Conservation (phyloP, 2,113 vertebrate genomes). For the Dromas ardeola region DNA sequence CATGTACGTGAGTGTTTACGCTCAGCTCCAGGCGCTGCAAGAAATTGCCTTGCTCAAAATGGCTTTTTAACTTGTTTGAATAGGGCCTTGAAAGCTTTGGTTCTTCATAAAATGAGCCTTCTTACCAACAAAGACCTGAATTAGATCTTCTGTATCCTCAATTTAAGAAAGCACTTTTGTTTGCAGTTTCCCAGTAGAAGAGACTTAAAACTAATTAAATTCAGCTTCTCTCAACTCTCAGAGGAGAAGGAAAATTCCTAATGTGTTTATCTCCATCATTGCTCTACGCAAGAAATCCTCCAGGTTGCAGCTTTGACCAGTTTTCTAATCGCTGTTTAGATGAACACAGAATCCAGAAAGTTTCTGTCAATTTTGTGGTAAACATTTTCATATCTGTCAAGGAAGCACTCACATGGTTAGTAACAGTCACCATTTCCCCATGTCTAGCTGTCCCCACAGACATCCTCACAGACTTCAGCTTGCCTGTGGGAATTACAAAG, state of each 20-base stretch:
- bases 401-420: background rate
- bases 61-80: background rate
- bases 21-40: background rate
- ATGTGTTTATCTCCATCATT: background rate
- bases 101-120: background rate
- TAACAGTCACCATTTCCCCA: background rate
- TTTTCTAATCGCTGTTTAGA: background rate
- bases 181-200: background rate
- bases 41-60: background rate
- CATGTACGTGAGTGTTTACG: accelerated
- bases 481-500: background rate
- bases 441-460: background rate
- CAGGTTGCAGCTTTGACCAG: background rate
- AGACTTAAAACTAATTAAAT: constrained; percentile 39
- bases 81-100: background rate
- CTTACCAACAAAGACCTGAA: background rate
- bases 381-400: background rate
- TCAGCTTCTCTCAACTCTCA: background rate
- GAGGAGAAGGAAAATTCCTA: background rate
- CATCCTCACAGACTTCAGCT: background rate
- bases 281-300: background rate
- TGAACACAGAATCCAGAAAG: background rate
- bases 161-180: background rate
- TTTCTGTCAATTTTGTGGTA: background rate
- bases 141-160: background rate